Percentiles rank a stretch among this genome's conserved stretches.
phyloP scores from a whole-genome alignment of 2,797 vertebrate genomes.

The Neomorphus geoffroyi region DNA sequence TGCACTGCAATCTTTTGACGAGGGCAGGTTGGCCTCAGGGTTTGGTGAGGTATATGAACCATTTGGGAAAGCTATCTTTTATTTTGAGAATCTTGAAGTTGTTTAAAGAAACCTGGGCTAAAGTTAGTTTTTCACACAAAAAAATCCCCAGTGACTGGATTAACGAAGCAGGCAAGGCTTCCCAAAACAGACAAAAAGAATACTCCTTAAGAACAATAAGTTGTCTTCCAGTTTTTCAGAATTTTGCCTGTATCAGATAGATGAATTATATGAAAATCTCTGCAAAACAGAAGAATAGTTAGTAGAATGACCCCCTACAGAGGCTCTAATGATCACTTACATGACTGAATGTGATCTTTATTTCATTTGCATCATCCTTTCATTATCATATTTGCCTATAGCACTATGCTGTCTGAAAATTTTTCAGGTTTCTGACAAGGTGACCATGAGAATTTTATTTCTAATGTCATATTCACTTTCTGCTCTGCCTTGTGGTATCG shows the following conservation, averaged over 20 bases:
- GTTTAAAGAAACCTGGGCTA: background rate
- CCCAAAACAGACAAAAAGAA: background rate
- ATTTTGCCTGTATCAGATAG: background rate
- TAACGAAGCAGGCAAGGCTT: background rate
- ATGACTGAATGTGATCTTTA: background rate
- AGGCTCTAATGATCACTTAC: background rate
- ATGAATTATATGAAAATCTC: background rate
- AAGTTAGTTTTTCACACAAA: background rate
- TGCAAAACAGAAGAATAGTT: background rate
- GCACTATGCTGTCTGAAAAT: background rate
- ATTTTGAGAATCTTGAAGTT: background rate
- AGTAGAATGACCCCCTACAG: background rate
- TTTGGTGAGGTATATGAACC: background rate
- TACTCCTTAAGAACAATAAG: background rate
- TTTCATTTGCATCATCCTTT: background rate
- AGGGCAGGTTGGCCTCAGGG: background rate
- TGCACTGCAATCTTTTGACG: background rate
- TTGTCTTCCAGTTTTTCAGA: background rate
- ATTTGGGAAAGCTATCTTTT: background rate
- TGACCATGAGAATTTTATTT: background rate
- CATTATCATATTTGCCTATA: background rate
- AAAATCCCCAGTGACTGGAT: background rate
- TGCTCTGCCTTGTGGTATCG: background rate
- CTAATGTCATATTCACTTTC: background rate
- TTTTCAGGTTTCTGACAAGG: background rate